phyloP scores from a whole-genome alignment of 1,140 invertebrate species.

The Conus betulinus region DNA sequence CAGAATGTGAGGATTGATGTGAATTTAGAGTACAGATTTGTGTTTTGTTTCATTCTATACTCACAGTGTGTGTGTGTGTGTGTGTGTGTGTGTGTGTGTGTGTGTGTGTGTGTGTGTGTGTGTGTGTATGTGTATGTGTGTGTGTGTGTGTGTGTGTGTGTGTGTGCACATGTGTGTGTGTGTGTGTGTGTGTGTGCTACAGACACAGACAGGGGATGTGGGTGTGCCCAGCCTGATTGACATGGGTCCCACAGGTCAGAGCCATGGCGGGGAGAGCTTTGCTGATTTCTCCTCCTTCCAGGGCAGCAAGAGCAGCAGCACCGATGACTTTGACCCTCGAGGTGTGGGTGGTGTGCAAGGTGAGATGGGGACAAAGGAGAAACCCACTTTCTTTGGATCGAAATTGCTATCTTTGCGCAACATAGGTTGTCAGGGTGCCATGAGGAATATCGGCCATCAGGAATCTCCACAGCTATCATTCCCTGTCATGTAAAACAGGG shows the following conservation, averaged over 20 bases:
- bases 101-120: not conserved
- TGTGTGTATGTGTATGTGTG: not conserved
- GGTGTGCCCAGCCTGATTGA: conserved; percentile 61
- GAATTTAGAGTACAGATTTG: too few relatives aligned
- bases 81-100: not conserved
- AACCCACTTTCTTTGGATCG: too few relatives aligned
- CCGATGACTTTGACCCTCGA: conserved; percentile 64
- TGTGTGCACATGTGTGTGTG: not conserved
- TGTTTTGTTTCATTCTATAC: too few relatives aligned
- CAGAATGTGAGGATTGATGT: too few relatives aligned
- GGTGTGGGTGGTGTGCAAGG: conserved; percentile 27
- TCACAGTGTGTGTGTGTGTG: too few relatives aligned
- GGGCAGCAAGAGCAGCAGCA: conserved; percentile 48
- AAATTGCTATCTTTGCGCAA: too few relatives aligned
- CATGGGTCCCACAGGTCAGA: conserved; percentile 58
- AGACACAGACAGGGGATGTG: conserved; percentile 52
- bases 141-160: not conserved
- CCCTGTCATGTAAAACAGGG: too few relatives aligned
- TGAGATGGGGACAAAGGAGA: not conserved
- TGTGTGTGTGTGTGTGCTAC: conserved; percentile 33
- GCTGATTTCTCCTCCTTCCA: conserved; percentile 89
- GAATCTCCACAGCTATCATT: too few relatives aligned
- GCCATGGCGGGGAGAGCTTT: conserved; percentile 78
- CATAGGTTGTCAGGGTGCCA: too few relatives aligned
- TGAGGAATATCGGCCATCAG: too few relatives aligned